Evolutionary conservation across 1,140 invertebrate species (phyloP), one percentile per base, ranked within the genome.

Genomic region (Halesus radiatus): DNA sequence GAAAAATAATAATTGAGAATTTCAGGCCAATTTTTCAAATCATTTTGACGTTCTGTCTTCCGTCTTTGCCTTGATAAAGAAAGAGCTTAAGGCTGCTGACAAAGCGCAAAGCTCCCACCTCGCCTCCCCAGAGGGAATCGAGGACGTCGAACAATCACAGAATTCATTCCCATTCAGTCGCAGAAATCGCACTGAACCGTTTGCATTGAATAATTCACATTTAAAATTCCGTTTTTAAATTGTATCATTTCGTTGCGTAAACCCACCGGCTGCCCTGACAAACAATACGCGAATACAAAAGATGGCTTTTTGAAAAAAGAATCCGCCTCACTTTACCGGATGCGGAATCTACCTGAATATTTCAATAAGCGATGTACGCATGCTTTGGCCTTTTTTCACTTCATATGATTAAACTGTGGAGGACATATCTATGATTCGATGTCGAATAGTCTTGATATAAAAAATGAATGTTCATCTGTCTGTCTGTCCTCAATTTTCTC

Each of bases 241-340:
- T 60, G 60, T 58, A 60, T 37, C 54, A 45, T 58, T 56, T 74
- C 32, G 7, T 45, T 3, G 20, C 10, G 45, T 13, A 66, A 76
- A 76, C 37, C 37, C 56, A 18, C 75, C 53, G 53, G 75, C 26
- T 45, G 37, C 10, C 13, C 32, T 58, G 75, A 53, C 75, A 66
- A 76, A 76, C 56, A 76, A 76, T 62, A 58, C 60, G 50, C 53
- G 66, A 78, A 78, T 62, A 78, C 58, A 64, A 68, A 78, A 64
- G 26, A 78, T 74, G 60, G 76, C 50, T 78, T 78, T 45, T 62
- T 52, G 20, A 78, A 78, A 78, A 64, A 56, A 32, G 72, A 74
- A 66, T 64, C 23, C 45, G 23, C 74, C 58, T 37, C 56, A 45
- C 37, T 32, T 23, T 22, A 74, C 50, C 32, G 56, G 52, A 60